Conservation (phyloP, 1,140 invertebrate species). For the Heliconius hewitsoni region DNA sequence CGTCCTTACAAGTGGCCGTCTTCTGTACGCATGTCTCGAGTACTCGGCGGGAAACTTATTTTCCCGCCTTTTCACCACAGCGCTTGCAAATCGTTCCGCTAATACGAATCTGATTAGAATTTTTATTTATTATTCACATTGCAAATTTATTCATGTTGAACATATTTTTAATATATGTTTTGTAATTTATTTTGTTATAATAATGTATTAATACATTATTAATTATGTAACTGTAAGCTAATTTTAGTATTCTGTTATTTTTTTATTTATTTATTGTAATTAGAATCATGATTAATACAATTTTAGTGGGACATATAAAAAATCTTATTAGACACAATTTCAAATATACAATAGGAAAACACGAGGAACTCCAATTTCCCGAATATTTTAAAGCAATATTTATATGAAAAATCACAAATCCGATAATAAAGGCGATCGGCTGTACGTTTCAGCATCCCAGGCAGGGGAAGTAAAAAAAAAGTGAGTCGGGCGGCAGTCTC, state of each 20-base stretch:
- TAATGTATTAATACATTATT: neutral
- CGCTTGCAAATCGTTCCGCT: conserved; percentile 51
- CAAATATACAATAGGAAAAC: neutral
- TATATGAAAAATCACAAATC: conserved; percentile 40
- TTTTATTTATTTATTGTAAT: neutral
- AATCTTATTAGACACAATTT: neutral
- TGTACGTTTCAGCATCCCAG: conserved; percentile 69
- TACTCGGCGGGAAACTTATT: conserved; percentile 72
- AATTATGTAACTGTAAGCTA: neutral
- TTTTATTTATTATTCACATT: conserved; percentile 15
- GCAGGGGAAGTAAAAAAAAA: conserved; percentile 72
- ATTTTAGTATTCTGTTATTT: neutral
- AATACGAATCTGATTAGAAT: conserved; percentile 66
- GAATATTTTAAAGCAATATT: conserved; percentile 27
- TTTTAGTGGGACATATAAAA: neutral
- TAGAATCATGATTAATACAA: neutral
- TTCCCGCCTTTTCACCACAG: conserved; percentile 69
- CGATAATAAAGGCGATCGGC: conserved; percentile 57
- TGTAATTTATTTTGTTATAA: neutral
- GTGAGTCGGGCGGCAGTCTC: conserved; percentile 58
- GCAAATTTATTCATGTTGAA: neutral
- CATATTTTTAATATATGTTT: neutral
- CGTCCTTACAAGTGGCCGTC: conserved; percentile 36
- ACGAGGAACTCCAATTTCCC: conserved; percentile 13
- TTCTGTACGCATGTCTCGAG: conserved; percentile 72